These are phyloP conservation scores for Dolichotis patagonum DNA, from an alignment of 2,113 vertebrate species.

Conservation along the genomic window DNA sequence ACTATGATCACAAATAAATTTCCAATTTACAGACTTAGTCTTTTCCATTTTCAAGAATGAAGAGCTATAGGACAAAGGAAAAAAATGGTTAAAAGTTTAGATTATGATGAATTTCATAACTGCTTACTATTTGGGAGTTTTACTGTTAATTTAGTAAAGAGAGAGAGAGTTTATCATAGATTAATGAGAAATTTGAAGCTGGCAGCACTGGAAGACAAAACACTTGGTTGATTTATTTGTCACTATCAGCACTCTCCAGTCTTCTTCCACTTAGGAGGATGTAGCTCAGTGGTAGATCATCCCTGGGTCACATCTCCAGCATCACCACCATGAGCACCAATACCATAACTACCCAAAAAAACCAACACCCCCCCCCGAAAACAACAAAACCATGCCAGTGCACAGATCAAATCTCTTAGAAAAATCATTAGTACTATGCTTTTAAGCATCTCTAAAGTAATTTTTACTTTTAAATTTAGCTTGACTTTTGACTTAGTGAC, in stretches of 20 bases:
- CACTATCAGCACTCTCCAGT: background rate
- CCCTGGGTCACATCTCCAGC: background rate
- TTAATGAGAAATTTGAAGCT: background rate
- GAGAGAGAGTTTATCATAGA: background rate
- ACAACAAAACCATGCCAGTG: background rate
- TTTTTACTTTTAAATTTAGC: slow-evolving; percentile 34
- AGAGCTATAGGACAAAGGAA: background rate
- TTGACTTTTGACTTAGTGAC: background rate
- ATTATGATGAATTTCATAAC: background rate
- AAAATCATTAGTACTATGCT: background rate
- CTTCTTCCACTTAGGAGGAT: background rate
- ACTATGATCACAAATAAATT: slow-evolving; percentile 3
- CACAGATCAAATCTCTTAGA: background rate
- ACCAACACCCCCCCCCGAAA: background rate
- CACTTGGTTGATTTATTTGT: background rate
- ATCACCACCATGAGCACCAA: background rate
- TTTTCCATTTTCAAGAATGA: slow-evolving; percentile 28
- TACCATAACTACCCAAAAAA: too few relatives aligned
- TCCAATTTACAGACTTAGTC: background rate
- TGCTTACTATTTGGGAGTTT: background rate
- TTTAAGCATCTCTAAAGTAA: slow-evolving; percentile 19
- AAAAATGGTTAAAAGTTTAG: background rate
- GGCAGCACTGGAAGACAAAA: background rate
- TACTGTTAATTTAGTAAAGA: background rate
- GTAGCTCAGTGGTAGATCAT: background rate